Evolutionary conservation across 2,797 vertebrate genomes (phyloP).

Genomic region (Parambassis ranga): DNA sequence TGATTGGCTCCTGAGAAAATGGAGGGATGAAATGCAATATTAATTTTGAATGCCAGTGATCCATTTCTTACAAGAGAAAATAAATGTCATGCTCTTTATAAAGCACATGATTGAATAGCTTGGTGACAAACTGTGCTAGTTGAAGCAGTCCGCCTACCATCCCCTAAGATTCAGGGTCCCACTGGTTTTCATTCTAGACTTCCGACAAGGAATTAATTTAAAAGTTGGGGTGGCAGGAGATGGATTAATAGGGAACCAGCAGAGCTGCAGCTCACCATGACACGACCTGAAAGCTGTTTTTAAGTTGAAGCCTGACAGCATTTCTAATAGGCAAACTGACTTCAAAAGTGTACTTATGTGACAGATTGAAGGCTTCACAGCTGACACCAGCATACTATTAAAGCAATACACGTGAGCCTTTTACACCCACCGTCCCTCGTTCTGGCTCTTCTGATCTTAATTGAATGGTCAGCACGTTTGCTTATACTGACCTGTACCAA

Average conservation of each 20-base stretch:
- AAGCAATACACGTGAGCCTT: no score
- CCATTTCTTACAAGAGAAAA: not conserved
- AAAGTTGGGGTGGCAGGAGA: not conserved
- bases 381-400: not conserved
- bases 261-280: not conserved
- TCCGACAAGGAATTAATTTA: slow-evolving; percentile 7
- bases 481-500: slow-evolving; percentile 83
- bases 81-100: not conserved
- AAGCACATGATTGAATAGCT: not conserved
- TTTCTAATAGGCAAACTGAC: not conserved
- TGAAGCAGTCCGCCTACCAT: not conserved
- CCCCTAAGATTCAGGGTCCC: not conserved
- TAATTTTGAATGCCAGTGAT: not conserved
- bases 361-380: not conserved
- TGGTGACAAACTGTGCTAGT: not conserved
- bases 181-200: slow-evolving; percentile 2
- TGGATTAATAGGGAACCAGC: not conserved
- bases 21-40: not conserved
- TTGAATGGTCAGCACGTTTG: not conserved
- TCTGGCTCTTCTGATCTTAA: no score
- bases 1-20: slow-evolving; percentile 87
- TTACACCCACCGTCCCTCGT: no score
- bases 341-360: not conserved
- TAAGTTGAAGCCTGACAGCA: not conserved
- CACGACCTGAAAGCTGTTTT: not conserved